Conservation (phyloP, 92 coral and sea anemone species). For the Zoanthus gigantus region DNA sequence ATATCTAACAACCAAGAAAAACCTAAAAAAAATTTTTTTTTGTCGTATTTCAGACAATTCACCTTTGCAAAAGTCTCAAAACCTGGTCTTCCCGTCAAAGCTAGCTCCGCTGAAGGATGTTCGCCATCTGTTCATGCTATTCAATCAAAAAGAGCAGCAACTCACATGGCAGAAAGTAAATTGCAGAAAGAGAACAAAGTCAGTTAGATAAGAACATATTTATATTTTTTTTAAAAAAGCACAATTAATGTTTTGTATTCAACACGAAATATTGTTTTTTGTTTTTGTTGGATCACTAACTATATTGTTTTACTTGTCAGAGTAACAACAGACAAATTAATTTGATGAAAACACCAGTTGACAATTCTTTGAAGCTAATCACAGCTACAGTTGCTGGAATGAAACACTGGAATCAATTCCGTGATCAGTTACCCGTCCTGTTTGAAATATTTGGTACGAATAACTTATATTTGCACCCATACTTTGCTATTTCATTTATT, state of each 20-base stretch:
- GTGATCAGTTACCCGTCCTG: constrained; percentile 70
- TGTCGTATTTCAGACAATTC: constrained; percentile 11
- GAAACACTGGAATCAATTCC: constrained; percentile 79
- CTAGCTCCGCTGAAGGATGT: constrained; percentile 34
- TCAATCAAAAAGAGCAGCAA: constrained; percentile 3
- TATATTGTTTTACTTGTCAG: background rate
- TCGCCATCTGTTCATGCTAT: constrained; percentile 22
- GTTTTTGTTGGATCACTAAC: background rate
- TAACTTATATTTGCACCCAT: background rate
- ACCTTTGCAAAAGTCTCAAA: constrained; percentile 17
- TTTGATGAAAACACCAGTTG: constrained; percentile 64
- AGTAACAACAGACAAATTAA: constrained; percentile 27
- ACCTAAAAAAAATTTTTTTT: background rate
- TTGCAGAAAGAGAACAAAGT: constrained; percentile 13
- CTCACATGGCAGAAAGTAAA: background rate
- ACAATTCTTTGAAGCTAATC: constrained; percentile 77
- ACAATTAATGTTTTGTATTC: too few relatives aligned
- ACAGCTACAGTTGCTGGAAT: constrained; percentile 78
- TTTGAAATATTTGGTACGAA: constrained; percentile 92
- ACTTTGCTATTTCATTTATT: background rate
- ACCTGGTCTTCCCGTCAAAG: constrained; percentile 20
- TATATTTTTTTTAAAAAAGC: background rate
- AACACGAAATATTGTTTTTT: too few relatives aligned
- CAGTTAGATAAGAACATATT: background rate
- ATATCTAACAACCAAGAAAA: too few relatives aligned